Evolutionary conservation across 2,797 vertebrate genomes (phyloP).

Genomic region (Phaenicophaeus curvirostris): DNA sequence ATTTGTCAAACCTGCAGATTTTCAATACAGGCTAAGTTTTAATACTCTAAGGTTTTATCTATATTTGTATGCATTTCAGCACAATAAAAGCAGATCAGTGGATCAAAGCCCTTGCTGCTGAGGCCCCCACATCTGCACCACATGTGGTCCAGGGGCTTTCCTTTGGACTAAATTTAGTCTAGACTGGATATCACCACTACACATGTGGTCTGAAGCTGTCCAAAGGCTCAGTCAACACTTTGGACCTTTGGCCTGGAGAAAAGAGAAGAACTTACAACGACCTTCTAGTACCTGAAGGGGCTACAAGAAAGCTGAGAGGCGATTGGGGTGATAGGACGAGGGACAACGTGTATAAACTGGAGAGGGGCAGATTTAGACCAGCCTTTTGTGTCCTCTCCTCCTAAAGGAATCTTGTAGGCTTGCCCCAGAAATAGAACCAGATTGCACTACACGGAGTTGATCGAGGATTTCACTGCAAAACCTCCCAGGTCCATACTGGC

Average conservation of each 20-base stretch:
- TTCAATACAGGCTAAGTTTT: neutral
- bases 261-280: too few species aligned
- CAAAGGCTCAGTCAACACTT: neutral
- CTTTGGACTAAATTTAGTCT: constrained; percentile 13
- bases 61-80: neutral
- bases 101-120: neutral
- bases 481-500: neutral
- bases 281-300: too few species aligned
- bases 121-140: neutral
- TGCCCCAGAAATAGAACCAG: neutral
- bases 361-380: too few species aligned
- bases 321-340: too few species aligned
- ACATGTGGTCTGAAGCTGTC: neutral
- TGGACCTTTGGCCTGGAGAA: neutral
- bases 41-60: neutral
- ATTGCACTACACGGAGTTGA: neutral
- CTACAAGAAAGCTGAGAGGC: too few species aligned
- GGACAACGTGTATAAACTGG: too few species aligned
- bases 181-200: neutral
- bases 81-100: neutral
- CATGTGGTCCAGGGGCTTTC: neutral
- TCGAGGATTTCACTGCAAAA: neutral
- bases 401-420: neutral
- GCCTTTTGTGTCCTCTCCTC: neutral
- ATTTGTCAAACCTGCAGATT: neutral